Conservation (phyloP, 2,113 vertebrate species). For the Trochalopteron elliotii region DNA sequence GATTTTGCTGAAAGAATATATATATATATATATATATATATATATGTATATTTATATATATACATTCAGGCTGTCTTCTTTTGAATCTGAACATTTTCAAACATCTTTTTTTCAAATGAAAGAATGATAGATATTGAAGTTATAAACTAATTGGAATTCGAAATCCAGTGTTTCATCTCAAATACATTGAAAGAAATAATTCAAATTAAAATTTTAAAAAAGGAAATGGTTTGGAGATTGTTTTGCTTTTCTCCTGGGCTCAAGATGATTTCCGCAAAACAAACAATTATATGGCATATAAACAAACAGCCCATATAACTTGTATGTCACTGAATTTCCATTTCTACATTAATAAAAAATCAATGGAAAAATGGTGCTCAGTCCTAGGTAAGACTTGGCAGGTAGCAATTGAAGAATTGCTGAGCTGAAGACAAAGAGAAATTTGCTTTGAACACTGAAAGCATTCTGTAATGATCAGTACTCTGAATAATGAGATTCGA, state of each 20-base stretch:
- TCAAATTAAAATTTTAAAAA: constrained; percentile 6
- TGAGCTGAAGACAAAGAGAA: constrained; percentile 3
- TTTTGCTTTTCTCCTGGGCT: constrained; percentile 4
- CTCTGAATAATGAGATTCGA: constrained; percentile 15
- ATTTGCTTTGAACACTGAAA: constrained; percentile 45
- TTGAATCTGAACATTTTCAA: not conserved
- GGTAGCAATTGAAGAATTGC: not conserved
- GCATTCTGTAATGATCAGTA: constrained; percentile 15
- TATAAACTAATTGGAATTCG: not conserved
- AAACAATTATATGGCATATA: not conserved
- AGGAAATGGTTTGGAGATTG: not conserved
- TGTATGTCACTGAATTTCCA: not conserved
- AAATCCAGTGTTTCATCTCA: not conserved
- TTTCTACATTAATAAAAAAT: not conserved
- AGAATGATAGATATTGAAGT: not conserved
- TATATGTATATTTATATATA: not conserved
- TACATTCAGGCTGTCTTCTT: not conserved
- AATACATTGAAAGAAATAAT: constrained; percentile 3
- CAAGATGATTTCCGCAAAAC: not conserved
- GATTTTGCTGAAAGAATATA: not conserved
- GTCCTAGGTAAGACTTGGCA: not conserved
- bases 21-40: too few species aligned
- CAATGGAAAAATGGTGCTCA: not conserved
- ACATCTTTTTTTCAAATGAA: not conserved
- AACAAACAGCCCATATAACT: not conserved